Evolutionary conservation across 2,113 vertebrate genomes (phyloP), one percentile per base, ranked within the genome.

Genomic region (Microcebus murinus): DNA sequence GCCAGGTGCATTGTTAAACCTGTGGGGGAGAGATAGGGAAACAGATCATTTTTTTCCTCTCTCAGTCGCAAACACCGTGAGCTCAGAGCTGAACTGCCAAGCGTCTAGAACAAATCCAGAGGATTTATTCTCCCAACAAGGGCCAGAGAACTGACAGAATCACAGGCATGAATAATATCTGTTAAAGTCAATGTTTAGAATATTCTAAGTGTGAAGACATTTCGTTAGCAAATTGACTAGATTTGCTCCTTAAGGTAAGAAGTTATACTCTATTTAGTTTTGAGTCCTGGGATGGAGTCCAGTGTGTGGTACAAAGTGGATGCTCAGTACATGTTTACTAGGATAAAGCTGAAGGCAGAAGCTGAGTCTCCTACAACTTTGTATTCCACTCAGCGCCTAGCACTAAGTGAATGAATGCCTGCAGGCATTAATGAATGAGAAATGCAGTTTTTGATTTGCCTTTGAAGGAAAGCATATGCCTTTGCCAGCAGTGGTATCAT

Each of bases 51-150:
- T 95, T 63, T 90, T 81, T 20, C 61, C 85, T 90, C 96, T 91
- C 67, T 91, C 90, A 63, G 52, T 89, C 86, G 84, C 95, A 97
- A 95, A 95, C 59, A 94, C 86, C 55, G 36, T 59, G 87, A 96
- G 68, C 83, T 96, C 77, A 84, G 80, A 94, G 83, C 52, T 96
- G 63, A 97, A 93, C 57, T 97, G 91, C 76, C 79, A 91, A 95
- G 91, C 71, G 80, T 96, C 87, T 83, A 84, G 79, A 94, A 97
- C 94, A 96, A 96, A 97, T 97, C 73, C 61, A 5, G 1, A 48
- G 76, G 88, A 94, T 96, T 97, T 96, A 94, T 93, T 95, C 87
- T 97, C 82, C 74, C 95, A 91, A 50, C 27, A 94, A 97, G 74
- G 81, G 74, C 82, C 89, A 96, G 50, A 95, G 81, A 93, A 95